Conservation (phyloP, 2,888 invertebrate species). For the Drosophila ezoana region DNA sequence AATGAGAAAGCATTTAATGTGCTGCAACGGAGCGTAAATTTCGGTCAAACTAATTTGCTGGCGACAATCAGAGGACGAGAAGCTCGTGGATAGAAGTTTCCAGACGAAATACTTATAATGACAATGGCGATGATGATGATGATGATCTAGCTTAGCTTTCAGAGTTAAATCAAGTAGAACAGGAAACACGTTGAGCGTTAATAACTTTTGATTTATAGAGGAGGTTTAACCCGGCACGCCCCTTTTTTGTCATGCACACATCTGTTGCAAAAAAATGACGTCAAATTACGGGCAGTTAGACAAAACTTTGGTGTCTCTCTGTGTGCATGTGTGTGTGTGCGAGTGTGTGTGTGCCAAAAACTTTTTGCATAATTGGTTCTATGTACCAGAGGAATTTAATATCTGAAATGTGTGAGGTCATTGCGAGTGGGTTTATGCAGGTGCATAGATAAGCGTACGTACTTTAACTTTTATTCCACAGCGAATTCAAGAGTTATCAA, state of each 20-base stretch:
- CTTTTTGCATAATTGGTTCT: slow-evolving; percentile 61
- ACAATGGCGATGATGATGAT: slow-evolving; percentile 10
- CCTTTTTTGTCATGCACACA: slow-evolving; percentile 13
- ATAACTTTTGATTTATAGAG: slow-evolving; percentile 73
- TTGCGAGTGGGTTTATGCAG: slow-evolving; percentile 8
- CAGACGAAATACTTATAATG: slow-evolving; percentile 15
- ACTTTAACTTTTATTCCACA: too few species aligned
- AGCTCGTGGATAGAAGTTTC: not conserved
- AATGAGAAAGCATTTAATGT: slow-evolving; percentile 55
- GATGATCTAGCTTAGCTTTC: slow-evolving; percentile 33
- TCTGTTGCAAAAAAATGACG: slow-evolving; percentile 47
- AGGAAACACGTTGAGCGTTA: slow-evolving; percentile 68
- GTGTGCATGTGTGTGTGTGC: not conserved
- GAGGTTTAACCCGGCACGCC: slow-evolving; percentile 17
- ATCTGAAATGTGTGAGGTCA: slow-evolving; percentile 2
- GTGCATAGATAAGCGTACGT: slow-evolving; percentile 6
- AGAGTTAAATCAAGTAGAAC: slow-evolving; percentile 49
- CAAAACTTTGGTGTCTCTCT: slow-evolving; percentile 52
- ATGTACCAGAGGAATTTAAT: slow-evolving; percentile 17
- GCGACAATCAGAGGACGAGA: slow-evolving; percentile 33
- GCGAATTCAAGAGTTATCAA: too few species aligned
- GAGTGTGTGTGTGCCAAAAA: slow-evolving; percentile 26
- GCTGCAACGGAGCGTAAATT: slow-evolving; percentile 58
- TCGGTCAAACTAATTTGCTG: slow-evolving; percentile 64
- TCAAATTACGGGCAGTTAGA: slow-evolving; percentile 61